A percentile compares a stretch with the other conserved stretches of the same genome.
phyloP scores from a whole-genome alignment of 2,888 invertebrate species.

The Andrena hattorfiana region DNA sequence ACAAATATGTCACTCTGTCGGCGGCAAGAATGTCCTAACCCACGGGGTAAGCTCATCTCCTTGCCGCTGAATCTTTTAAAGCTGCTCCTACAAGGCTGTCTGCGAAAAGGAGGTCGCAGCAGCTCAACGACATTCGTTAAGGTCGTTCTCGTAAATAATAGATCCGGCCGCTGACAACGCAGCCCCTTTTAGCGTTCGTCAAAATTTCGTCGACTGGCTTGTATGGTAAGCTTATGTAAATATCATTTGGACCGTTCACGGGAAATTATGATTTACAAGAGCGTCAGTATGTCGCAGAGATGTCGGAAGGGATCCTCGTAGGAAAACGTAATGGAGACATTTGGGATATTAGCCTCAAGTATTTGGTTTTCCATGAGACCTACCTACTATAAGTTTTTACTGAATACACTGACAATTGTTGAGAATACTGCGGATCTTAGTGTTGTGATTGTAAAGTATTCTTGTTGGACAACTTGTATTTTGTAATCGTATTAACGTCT shows the following conservation, averaged over 20 bases:
- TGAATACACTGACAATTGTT: too few species aligned
- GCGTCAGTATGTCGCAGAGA: too few species aligned
- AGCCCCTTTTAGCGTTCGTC: constrained; percentile 21
- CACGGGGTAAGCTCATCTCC: constrained; percentile 66
- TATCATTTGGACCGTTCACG: neutral
- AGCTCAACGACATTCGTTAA: constrained; percentile 71
- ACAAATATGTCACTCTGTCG: constrained; percentile 61
- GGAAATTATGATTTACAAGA: too few species aligned
- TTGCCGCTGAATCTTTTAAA: constrained; percentile 73
- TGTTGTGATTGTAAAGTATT: too few species aligned
- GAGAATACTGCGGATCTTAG: too few species aligned
- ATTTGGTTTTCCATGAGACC: too few species aligned
- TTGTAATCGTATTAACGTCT: too few species aligned
- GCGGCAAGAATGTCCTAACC: constrained; percentile 68
- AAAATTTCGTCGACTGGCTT: constrained; percentile 19
- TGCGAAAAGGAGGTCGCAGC: constrained; percentile 65
- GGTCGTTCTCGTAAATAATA: constrained; percentile 68
- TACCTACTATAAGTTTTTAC: too few species aligned
- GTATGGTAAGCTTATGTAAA: neutral
- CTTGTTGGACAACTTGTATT: too few species aligned
- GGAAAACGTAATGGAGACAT: too few species aligned
- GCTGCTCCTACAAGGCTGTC: constrained; percentile 47
- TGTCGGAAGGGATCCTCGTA: too few species aligned
- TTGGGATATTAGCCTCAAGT: too few species aligned
- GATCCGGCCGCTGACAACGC: constrained; percentile 42